A percentile compares a stretch with the other conserved stretches of the same genome.
phyloP scores from a whole-genome alignment of 2,113 vertebrate species.

The Prietella phreatophila region DNA sequence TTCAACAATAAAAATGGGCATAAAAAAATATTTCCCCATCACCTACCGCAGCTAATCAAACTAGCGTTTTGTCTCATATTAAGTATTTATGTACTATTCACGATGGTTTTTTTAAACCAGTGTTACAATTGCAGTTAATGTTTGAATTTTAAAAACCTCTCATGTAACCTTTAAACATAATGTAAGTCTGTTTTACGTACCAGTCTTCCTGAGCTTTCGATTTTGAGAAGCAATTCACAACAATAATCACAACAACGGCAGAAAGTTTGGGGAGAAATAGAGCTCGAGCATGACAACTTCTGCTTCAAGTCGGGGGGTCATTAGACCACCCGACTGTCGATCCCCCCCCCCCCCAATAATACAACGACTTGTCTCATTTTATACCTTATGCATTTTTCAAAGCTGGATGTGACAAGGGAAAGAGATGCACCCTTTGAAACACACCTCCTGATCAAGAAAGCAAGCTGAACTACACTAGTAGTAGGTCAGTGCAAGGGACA shows the following conservation, averaged over 20 bases:
- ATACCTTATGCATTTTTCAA: not conserved
- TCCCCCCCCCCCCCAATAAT: not conserved
- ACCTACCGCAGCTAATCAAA: not conserved
- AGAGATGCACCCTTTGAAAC: not conserved
- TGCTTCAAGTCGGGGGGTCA: not conserved
- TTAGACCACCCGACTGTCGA: not conserved
- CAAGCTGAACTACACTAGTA: not conserved
- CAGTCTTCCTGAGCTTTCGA: not conserved
- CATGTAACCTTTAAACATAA: not conserved
- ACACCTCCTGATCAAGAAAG: not conserved
- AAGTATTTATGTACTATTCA: not conserved
- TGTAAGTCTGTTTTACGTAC: not conserved
- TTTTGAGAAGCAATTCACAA: not conserved
- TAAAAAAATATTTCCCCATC: not conserved
- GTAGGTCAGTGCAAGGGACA: not conserved
- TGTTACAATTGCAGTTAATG: not conserved
- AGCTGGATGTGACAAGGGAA: not conserved
- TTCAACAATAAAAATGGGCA: not conserved
- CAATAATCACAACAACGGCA: not conserved
- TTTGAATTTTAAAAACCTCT: not conserved
- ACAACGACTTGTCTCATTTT: not conserved
- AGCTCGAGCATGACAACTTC: not conserved
- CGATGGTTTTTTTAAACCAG: too few species aligned
- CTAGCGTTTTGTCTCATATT: not conserved
- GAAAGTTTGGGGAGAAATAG: not conserved